Evolutionary conservation across 2,113 vertebrate species (phyloP), one percentile per base, ranked within the genome.

Genomic region (Melanerpes formicivorus): DNA sequence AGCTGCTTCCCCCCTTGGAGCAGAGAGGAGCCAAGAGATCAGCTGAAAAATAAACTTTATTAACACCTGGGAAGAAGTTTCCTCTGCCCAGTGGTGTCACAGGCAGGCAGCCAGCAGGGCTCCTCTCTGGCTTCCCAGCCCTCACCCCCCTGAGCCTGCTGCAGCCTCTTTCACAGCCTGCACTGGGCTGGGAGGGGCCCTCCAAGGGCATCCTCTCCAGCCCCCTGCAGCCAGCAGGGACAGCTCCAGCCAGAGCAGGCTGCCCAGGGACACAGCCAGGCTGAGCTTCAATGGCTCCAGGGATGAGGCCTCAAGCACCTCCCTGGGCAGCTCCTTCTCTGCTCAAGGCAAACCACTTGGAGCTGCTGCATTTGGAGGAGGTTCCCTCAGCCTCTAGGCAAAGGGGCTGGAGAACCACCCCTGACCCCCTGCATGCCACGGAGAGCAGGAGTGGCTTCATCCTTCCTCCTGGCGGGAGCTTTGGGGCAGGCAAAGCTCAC

Each of bases 1-100:
- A 44, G 76, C 29, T 1, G 1, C 10, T 71, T 18, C 17, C 29
- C 21, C 34, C 50, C 5, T 65, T 44, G 2, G 18, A 34, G 62
- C 54, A 44, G 27, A 66, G 26, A 30, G 40, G 62, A 71, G 56
- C 54, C 58, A 37, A 18, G 3, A 8, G 27, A 63, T 81, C 69
- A 79, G 80, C 92, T 95, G 73, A 94, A 96, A 97, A 95, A 96
- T 87, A 96, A 93, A 84, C 14, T 96, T 95, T 96, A 96, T 96
- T 97, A 92, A 93, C 94, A 93, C 37, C 46, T 77, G 82, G 75
- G 40, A 83, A 90, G 81, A 63, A 54, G 62, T 13, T 78, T 64
- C 66, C 74, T 83, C 84, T 86, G 84, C 69, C 82, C 81, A 80
- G 74, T 55, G 67, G n/a, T 66, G 40, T 90, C 4, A 0, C 2